phyloP scores from a whole-genome alignment of 1,140 invertebrate genomes.

The Halesus radiatus region DNA sequence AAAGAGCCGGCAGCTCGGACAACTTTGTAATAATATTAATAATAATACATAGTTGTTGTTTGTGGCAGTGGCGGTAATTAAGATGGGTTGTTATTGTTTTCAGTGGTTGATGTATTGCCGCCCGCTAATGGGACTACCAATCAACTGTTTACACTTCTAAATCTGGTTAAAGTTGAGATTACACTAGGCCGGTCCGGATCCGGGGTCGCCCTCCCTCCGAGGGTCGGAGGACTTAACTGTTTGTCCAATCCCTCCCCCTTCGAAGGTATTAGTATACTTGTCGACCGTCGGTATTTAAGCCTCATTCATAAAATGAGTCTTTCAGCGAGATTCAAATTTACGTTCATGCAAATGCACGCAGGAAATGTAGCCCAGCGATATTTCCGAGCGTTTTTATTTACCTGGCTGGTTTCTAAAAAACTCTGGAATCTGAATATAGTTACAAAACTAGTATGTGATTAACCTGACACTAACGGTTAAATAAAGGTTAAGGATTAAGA shows the following conservation, averaged over 20 bases:
- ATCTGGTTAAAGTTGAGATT: conserved; percentile 14
- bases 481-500: no score
- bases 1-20: no score
- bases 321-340: no score
- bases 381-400: no score
- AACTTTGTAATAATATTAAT: no score
- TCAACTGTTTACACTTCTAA: conserved; percentile 1
- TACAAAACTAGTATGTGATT: no score
- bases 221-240: background rate
- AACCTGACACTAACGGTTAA: no score
- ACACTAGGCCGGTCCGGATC: background rate
- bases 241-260: background rate
- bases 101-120: conserved; percentile 17
- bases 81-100: conserved; percentile 22
- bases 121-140: conserved; percentile 1
- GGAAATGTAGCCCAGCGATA: no score
- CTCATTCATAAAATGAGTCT: no score
- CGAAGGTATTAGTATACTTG: background rate
- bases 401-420: no score
- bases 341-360: no score
- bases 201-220: background rate
- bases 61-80: background rate
- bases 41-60: background rate
- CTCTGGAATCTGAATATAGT: no score
- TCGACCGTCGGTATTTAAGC: background rate